phyloP scores from a whole-genome alignment of 2,113 vertebrate species.

The Noctilio leporinus region DNA sequence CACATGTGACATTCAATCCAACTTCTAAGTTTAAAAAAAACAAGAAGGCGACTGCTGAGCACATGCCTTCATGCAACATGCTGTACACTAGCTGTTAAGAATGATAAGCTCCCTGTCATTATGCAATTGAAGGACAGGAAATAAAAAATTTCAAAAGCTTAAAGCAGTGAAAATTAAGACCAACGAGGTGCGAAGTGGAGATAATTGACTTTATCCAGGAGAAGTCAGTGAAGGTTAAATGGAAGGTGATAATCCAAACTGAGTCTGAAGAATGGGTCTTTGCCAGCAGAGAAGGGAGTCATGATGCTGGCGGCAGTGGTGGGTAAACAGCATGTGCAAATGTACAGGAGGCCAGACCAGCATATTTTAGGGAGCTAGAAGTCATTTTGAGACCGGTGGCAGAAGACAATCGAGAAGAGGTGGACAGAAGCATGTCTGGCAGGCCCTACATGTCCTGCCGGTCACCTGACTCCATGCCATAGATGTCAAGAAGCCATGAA shows the following conservation, averaged over 20 bases:
- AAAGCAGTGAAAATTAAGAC: not conserved
- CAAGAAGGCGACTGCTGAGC: not conserved
- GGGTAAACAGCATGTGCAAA: not conserved
- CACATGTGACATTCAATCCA: not conserved
- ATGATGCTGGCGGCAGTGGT: rapidly evolving
- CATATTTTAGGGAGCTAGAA: rapidly evolving
- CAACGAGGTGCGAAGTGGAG: not conserved
- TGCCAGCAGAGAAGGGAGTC: not conserved
- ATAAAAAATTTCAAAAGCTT: conserved; percentile 4
- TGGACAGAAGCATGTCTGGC: not conserved
- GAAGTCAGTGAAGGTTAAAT: not conserved
- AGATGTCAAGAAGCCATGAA: not conserved
- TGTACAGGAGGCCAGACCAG: not conserved
- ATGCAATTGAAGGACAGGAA: not conserved
- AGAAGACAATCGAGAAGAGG: not conserved
- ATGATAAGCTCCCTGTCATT: not conserved
- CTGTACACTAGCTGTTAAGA: not conserved
- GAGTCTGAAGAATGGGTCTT: not conserved
- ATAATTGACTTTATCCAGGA: not conserved
- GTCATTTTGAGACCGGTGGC: not conserved
- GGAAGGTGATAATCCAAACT: not conserved
- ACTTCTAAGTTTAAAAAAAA: not conserved
- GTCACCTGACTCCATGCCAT: not conserved
- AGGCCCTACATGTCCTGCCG: not conserved
- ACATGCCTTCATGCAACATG: not conserved